Percentiles rank a stretch among this genome's conserved stretches.
phyloP scores from a whole-genome alignment of 2,113 vertebrate genomes.

The Prinia subflava region DNA sequence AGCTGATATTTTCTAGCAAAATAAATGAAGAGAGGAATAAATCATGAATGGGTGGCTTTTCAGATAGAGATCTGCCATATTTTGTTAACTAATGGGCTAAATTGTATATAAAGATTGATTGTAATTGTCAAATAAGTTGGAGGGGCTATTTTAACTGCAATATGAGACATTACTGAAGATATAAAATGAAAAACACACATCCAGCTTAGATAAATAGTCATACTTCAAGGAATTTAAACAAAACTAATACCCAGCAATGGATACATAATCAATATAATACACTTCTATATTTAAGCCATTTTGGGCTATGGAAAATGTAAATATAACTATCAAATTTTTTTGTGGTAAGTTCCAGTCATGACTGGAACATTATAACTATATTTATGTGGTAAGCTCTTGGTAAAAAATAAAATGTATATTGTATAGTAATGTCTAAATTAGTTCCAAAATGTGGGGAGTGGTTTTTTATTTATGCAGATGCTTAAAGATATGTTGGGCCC shows the following conservation, averaged over 20 bases:
- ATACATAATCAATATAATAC: background rate
- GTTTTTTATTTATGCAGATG: background rate
- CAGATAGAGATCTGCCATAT: background rate
- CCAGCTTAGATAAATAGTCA: background rate
- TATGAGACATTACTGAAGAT: background rate
- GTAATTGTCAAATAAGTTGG: background rate
- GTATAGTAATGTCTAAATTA: background rate
- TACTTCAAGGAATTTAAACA: background rate
- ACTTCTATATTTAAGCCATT: background rate
- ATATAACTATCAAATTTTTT: background rate
- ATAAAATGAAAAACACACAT: background rate
- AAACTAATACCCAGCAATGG: background rate
- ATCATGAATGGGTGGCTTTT: background rate
- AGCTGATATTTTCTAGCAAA: slow-evolving; percentile 17
- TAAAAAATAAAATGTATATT: background rate
- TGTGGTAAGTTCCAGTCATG: background rate
- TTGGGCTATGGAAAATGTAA: background rate
- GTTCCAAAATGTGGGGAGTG: background rate
- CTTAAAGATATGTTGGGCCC: background rate
- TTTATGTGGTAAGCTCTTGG: background rate
- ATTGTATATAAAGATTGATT: background rate
- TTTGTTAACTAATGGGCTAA: background rate
- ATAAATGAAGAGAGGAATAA: background rate
- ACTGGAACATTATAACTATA: background rate
- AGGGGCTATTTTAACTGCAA: background rate